Conservation (phyloP, 2,113 vertebrate species). For the Pygoscelis adeliae region DNA sequence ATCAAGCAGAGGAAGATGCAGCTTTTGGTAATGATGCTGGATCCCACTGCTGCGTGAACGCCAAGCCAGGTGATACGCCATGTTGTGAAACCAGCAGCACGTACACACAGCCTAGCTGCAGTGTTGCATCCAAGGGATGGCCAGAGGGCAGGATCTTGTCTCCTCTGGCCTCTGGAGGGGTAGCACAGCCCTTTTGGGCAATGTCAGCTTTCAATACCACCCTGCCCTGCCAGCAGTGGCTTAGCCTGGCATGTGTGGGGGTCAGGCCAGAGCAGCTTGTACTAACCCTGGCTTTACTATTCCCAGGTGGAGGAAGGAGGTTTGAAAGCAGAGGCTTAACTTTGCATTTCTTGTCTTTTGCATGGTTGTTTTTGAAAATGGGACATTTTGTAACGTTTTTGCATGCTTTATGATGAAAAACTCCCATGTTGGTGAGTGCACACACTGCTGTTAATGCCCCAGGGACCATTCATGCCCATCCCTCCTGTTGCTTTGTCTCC, state of each 20-base stretch:
- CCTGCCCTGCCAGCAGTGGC: neutral
- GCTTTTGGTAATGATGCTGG: neutral
- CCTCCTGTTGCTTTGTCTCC: neutral
- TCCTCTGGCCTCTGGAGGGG: neutral
- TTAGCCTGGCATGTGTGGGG: neutral
- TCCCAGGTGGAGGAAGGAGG: neutral
- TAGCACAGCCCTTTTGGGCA: neutral
- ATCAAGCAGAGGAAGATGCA: neutral
- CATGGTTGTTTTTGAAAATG: rapidly evolving
- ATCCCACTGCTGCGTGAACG: neutral
- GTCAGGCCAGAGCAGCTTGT: neutral
- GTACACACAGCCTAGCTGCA: too few species aligned
- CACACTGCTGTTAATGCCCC: neutral
- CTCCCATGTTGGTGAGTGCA: neutral
- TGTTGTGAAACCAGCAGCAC: rapidly evolving
- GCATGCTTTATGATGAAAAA: neutral
- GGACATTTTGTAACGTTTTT: neutral
- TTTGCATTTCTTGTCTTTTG: neutral
- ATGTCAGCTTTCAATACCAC: neutral
- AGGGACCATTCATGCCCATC: neutral
- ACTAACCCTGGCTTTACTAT: neutral
- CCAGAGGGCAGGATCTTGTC: neutral
- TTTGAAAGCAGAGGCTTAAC: neutral
- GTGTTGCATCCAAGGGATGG: neutral
- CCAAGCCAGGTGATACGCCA: neutral